Conservation (phyloP, 2,888 invertebrate species). For the Cotesia congregata region DNA sequence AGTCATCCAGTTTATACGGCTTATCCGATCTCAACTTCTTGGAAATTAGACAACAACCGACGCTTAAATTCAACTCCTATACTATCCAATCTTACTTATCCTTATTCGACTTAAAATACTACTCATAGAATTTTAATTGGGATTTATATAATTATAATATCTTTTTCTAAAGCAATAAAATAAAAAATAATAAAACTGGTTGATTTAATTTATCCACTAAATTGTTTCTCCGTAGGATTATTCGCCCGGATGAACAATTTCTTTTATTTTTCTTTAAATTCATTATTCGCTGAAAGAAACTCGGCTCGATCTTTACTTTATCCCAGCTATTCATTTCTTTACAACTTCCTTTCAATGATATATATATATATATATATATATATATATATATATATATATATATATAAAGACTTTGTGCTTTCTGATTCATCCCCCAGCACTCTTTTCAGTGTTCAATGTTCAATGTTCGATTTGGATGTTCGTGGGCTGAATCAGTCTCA, state of each 20-base stretch:
- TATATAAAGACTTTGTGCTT: neutral
- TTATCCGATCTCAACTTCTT: constrained; percentile 43
- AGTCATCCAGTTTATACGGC: constrained; percentile 51
- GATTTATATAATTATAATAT: constrained; percentile 1
- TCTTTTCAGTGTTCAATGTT: neutral
- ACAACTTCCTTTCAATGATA: neutral
- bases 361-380: too few species aligned
- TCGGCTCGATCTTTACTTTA: neutral
- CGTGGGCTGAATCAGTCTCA: constrained; percentile 45
- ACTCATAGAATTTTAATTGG: neutral
- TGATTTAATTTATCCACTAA: neutral
- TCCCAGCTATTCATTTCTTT: neutral
- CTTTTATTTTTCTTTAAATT: neutral
- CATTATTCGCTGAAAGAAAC: constrained; percentile 6
- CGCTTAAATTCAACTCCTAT: neutral
- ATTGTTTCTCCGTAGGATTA: neutral
- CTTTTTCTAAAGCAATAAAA: neutral
- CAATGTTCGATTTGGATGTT: constrained; percentile 13
- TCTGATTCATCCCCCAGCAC: neutral
- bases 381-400: neutral
- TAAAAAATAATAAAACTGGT: neutral
- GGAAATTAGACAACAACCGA: constrained; percentile 23
- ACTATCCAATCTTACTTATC: neutral
- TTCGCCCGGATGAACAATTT: neutral
- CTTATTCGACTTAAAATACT: neutral